Evolutionary conservation across 2,113 vertebrate species (phyloP), one percentile per base, ranked within the genome.

Genomic region (Dasyornis broadbenti): DNA sequence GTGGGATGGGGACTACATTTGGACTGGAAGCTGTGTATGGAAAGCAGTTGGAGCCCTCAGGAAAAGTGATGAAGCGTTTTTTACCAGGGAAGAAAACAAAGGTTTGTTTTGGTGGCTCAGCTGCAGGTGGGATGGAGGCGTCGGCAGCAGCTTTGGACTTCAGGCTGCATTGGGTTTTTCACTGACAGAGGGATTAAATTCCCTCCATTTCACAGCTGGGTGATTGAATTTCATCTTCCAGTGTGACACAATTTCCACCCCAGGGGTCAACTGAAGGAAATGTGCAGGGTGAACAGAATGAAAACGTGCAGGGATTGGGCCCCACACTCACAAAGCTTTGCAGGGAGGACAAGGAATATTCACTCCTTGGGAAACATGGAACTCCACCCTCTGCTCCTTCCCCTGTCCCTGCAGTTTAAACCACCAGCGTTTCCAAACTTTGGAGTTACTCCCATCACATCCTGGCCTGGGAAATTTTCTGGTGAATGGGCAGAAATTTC

Each of bases 171-270:
- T 13, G 40, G 33, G n/a, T 35, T 86, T 90, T 82, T 78, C 64
- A 71, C 39, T 81, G 71, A n/a, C 1, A 79, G 45, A 1, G 6
- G 77, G 61, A 95, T 94, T 90, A 71, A 68, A 57, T 63, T 81
- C 78, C 94, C 89, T 94, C 61, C 63, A 89, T 94, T 97, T 92
- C 91, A 95, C 84, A 89, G 65, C 10, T 89, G 15, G 1, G 40
- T 79, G 81, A 84, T 5, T 64, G 77, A 85, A 81, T 91, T 91
- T 76, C 56, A 60, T 50, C 82, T 79, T 44, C 2, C 4, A 66
- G 2, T 35, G 56, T 35, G 75, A 64, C 37, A 56, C 47, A 68
- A 8, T 57, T 69, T 65, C 73, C 26, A 31, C 64, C 65, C 65
- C 40, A 4, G 8, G 83, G 72, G 60, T 86, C 80, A 93, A 37